Conservation (phyloP, 1,140 invertebrate genomes). For the Brachionus plicatilis region DNA sequence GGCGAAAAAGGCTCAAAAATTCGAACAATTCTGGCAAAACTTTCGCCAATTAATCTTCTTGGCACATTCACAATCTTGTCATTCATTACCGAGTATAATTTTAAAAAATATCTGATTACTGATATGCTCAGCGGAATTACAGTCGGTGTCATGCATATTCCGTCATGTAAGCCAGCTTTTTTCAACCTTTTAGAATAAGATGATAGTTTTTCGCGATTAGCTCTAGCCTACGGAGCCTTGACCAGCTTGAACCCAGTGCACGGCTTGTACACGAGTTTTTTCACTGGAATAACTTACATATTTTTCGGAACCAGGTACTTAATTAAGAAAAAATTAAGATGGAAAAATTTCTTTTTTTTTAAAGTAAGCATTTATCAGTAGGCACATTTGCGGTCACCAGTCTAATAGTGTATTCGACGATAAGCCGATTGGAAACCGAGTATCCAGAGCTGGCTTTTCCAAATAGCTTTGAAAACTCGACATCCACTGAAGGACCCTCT, state of each 20-base stretch:
- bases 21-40: background rate
- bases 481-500: background rate
- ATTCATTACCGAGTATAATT: constrained; percentile 33
- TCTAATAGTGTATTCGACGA: constrained; percentile 43
- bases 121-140: constrained; percentile 36
- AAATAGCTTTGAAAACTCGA: background rate
- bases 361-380: constrained; percentile 44
- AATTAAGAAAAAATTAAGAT: background rate
- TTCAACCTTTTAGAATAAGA: background rate
- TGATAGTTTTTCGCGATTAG: constrained; percentile 40
- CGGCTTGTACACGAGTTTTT: constrained; percentile 50
- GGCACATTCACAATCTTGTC: background rate
- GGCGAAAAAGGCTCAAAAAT: background rate
- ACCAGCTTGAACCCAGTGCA: constrained; percentile 45
- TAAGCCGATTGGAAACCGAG: background rate
- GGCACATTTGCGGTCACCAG: constrained; percentile 47
- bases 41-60: background rate
- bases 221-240: constrained; percentile 58
- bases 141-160: constrained; percentile 37
- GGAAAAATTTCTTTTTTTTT: background rate
- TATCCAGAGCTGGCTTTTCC: background rate
- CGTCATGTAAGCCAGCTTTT: constrained; percentile 4
- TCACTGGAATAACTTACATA: constrained; percentile 45
- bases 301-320: constrained; percentile 46
- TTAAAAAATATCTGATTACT: constrained; percentile 1